A percentile compares a stretch with the other conserved stretches of the same genome.
phyloP scores from a whole-genome alignment of 2,113 vertebrate genomes.

The Protobothrops flavoviridis region DNA sequence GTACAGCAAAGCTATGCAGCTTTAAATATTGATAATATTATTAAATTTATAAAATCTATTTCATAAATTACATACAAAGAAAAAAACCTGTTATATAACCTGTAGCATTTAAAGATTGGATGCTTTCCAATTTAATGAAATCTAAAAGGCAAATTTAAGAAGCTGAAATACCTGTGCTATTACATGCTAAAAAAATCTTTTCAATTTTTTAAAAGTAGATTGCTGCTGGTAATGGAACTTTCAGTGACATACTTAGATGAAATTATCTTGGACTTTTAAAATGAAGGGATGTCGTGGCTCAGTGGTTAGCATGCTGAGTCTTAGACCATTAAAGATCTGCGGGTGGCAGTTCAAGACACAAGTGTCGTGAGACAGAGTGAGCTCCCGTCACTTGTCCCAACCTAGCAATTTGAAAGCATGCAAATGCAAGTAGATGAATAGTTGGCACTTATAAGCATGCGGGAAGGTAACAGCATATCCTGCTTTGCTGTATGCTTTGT shows the following conservation, averaged over 20 bases:
- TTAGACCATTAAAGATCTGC: neutral
- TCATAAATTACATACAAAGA: neutral
- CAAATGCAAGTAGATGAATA: neutral
- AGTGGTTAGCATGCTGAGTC: neutral
- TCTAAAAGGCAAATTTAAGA: slow-evolving; percentile 21
- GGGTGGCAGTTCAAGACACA: neutral
- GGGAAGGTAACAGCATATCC: neutral
- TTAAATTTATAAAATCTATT: neutral
- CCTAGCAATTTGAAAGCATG: neutral
- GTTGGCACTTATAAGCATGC: neutral
- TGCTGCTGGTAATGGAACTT: slow-evolving; percentile 12
- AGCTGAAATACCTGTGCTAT: neutral
- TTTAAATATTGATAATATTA: neutral
- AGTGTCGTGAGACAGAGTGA: neutral
- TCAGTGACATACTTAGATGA: slow-evolving; percentile 14
- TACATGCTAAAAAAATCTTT: neutral
- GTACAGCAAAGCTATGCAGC: neutral
- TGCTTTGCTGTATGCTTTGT: neutral
- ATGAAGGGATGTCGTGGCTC: neutral
- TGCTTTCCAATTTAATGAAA: slow-evolving; percentile 3
- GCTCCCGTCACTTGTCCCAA: neutral
- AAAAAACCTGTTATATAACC: neutral
- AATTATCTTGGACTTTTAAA: slow-evolving; percentile 1
- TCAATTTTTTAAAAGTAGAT: neutral
- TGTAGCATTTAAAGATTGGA: neutral